A percentile compares a stretch with the other conserved stretches of the same genome.
Conservation (phyloP, 2,888 invertebrate species). For the Nesidiocoris tenuis region DNA sequence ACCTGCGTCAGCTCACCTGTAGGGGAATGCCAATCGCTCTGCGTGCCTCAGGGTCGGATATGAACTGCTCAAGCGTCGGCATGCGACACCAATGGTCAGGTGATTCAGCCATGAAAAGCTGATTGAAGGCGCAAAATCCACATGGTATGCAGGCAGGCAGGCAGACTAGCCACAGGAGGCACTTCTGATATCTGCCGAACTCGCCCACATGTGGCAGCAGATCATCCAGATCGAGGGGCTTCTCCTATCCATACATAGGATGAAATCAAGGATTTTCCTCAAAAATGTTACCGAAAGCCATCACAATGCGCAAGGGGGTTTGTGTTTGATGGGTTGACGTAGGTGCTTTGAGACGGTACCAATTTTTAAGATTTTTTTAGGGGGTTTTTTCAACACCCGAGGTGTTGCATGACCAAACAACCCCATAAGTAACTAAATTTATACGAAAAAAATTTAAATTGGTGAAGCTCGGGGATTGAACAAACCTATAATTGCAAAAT, state of each 20-base stretch:
- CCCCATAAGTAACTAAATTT: no score
- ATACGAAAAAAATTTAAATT: no score
- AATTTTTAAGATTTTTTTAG: no score
- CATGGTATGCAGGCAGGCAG: constrained; percentile 86
- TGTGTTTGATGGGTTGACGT: no score
- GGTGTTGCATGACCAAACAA: no score
- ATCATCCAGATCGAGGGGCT: constrained; percentile 78
- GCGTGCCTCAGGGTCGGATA: constrained; percentile 58
- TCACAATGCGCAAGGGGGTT: no score
- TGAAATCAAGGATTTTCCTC: neutral
- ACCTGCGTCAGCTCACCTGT: constrained; percentile 4
- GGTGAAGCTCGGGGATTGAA: no score
- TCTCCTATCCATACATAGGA: constrained; percentile 53
- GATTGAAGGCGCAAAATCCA: constrained; percentile 89
- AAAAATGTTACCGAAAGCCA: no score
- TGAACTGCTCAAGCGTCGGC: constrained; percentile 63
- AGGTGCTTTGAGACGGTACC: no score
- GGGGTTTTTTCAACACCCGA: no score
- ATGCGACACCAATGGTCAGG: constrained; percentile 80
- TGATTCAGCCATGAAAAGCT: constrained; percentile 85
- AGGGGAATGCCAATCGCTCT: constrained; percentile 67
- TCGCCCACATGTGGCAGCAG: constrained; percentile 82
- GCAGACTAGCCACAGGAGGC: constrained; percentile 80
- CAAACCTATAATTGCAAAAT: no score
- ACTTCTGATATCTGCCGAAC: constrained; percentile 84